Percentiles rank a stretch among this genome's conserved stretches.
phyloP scores from a whole-genome alignment of 2,797 vertebrate genomes.

The Ctenopoma kingsleyae region DNA sequence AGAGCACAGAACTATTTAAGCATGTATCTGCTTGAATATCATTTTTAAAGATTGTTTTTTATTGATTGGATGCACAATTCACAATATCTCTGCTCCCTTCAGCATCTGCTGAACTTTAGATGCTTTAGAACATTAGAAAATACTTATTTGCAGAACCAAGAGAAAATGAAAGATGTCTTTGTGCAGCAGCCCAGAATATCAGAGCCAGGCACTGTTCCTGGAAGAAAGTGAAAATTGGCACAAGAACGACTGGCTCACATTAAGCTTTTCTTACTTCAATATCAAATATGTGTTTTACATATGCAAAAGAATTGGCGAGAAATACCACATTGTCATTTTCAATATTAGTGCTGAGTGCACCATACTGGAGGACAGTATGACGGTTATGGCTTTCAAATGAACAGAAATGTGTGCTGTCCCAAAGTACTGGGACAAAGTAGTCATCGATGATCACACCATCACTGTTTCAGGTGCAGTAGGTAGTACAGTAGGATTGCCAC shows the following conservation, averaged over 20 bases:
- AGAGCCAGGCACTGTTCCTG: conserved; percentile 27
- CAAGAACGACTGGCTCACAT: conserved; percentile 43
- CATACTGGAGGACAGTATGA: conserved; percentile 9
- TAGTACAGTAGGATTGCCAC: conserved; percentile 31
- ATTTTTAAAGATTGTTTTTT: conserved; percentile 1
- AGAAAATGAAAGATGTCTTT: conserved; percentile 43
- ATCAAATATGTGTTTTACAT: conserved; percentile 44
- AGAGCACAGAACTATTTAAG: conserved; percentile 10
- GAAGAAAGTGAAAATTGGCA: conserved; percentile 53
- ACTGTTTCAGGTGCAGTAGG: conserved; percentile 13
- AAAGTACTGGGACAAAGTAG: too few relatives aligned
- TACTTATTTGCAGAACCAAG: too few relatives aligned
- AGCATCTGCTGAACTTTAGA: too few relatives aligned
- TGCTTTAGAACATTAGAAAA: too few relatives aligned
- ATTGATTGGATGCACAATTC: conserved; percentile 2
- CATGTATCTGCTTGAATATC: conserved; percentile 8
- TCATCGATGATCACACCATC: conserved; percentile 20
- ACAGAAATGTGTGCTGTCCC: conserved; percentile 3
- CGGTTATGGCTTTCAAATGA: conserved; percentile 10
- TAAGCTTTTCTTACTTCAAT: conserved; percentile 30
- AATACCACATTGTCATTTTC: conserved; percentile 25
- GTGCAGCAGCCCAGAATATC: conserved; percentile 27
- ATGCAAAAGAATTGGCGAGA: conserved; percentile 52
- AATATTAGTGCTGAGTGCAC: conserved; percentile 20
- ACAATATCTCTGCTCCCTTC: too few relatives aligned